Base-by-base conservation (phyloP, 2,888 invertebrate species). In the Drosophila neotestacea region DNA sequence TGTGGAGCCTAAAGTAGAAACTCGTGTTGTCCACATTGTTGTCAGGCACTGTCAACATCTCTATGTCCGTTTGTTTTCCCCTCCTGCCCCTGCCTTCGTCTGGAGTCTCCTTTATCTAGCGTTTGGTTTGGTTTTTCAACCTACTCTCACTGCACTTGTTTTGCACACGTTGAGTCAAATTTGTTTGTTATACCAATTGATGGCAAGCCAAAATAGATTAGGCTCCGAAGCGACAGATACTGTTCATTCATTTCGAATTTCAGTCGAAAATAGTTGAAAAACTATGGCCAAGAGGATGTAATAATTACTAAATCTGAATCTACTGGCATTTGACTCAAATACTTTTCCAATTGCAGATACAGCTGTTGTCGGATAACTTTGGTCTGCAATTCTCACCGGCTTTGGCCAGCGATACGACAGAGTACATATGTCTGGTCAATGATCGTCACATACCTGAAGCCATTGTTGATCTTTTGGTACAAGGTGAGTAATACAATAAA, bases 381-480 rank as follows among this genome's bases (percentile, higher is more conserved):
- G 94, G 94, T 28, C 93, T 95, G 74, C 93, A 94, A 77, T 94
- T 95, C 88, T 93, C 94, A 84, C 95, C 95, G 51, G 94, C 95
- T 7, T 91, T 93, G 74, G 94, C 95, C 46, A 93, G 93, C 67
- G 95, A 95, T 91, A 95, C 94, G 77, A 95, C 94, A 44, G 94
- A 95, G 87, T 95, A 95, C 90, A 94, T 94, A 81, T 95, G 95
- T 85, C 93, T 95, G 78, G 95, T 95, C 84, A 95, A 95, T 92
- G 95, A 94, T 90, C 93, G 95, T 48, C 94, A 94, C 65, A 94
- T 94, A 90, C 95, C 95, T 13, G 95, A 95, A 90, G 94, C 94
- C 41, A 93, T 95, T 79, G 94, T 95, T 74, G 94, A 94, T 85
- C 94, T 95, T 81, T 93, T 94, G 79, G 95, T 95, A 66, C 94